These are phyloP conservation scores for Rhynchophorus ferrugineus DNA, from an alignment of 1,140 invertebrate species.

Conservation along the genomic window DNA sequence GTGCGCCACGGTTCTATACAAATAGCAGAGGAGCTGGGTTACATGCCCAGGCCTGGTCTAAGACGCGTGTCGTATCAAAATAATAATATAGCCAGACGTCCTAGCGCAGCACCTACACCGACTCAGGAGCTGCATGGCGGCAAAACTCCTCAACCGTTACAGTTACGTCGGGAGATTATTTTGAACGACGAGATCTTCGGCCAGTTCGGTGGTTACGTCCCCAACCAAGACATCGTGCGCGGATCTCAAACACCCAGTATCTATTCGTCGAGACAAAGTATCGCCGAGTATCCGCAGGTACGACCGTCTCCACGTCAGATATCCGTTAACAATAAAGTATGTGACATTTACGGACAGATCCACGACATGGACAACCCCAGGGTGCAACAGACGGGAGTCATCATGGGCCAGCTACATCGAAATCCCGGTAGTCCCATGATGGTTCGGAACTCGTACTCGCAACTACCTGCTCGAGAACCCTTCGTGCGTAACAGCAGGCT, in stretches of 20 bases:
- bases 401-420: constrained; percentile 34
- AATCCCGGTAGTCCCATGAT: constrained; percentile 11
- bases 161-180: constrained; percentile 12
- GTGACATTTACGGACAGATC: constrained; percentile 40
- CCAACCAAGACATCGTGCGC: background rate
- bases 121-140: background rate
- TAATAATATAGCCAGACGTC: background rate
- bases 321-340: constrained; percentile 36
- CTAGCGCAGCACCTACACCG: constrained; percentile 2
- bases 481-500: constrained; percentile 37
- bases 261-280: constrained; percentile 24
- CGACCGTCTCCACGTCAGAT: constrained; percentile 24
- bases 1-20: constrained; percentile 23
- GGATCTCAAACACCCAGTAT: constrained; percentile 1
- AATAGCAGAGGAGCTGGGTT: constrained; percentile 18
- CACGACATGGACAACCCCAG: constrained; percentile 27
- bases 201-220: constrained; percentile 11
- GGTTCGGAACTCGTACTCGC: constrained; percentile 6
- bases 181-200: constrained; percentile 18
- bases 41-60: constrained; percentile 11
- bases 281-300: constrained; percentile 14
- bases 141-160: constrained; percentile 4
- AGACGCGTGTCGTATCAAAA: constrained; percentile 19
- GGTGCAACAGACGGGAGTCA: constrained; percentile 30
- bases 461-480: constrained; percentile 17